phyloP scores from a whole-genome alignment of 2,113 vertebrate species.

The Oceanodroma tethys region DNA sequence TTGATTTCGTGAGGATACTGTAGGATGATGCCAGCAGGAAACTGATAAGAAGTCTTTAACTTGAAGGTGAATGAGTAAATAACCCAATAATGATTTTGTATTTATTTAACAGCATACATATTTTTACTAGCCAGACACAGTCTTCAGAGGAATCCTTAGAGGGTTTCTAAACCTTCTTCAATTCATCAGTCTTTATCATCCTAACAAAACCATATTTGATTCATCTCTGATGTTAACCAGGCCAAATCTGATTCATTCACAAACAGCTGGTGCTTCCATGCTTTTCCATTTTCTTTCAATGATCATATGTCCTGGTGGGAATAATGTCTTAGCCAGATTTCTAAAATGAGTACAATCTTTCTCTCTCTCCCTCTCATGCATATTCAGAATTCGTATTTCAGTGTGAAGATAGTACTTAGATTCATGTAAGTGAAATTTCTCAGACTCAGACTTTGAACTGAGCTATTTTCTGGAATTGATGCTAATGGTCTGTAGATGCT shows the following conservation, averaged over 20 bases:
- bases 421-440: background rate
- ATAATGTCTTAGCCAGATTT: conserved; percentile 49
- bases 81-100: background rate
- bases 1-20: background rate
- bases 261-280: conserved; percentile 50
- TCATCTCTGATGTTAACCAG: conserved; percentile 41
- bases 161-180: conserved; percentile 37
- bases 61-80: background rate
- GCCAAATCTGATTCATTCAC: conserved; percentile 54
- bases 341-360: conserved; percentile 18
- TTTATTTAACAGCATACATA: background rate
- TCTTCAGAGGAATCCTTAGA: conserved; percentile 5
- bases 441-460: background rate
- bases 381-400: conserved; percentile 14
- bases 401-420: background rate
- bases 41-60: background rate
- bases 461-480: background rate
- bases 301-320: conserved; percentile 44
- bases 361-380: background rate
- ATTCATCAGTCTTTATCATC: conserved; percentile 34
- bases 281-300: conserved; percentile 58
- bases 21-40: background rate
- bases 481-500: background rate
- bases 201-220: conserved; percentile 45
- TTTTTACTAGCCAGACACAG: background rate